A percentile compares a stretch with the other conserved stretches of the same genome.
Evolutionary conservation across 2,113 vertebrate genomes (phyloP).

Genomic region (Menidia beryllina): DNA sequence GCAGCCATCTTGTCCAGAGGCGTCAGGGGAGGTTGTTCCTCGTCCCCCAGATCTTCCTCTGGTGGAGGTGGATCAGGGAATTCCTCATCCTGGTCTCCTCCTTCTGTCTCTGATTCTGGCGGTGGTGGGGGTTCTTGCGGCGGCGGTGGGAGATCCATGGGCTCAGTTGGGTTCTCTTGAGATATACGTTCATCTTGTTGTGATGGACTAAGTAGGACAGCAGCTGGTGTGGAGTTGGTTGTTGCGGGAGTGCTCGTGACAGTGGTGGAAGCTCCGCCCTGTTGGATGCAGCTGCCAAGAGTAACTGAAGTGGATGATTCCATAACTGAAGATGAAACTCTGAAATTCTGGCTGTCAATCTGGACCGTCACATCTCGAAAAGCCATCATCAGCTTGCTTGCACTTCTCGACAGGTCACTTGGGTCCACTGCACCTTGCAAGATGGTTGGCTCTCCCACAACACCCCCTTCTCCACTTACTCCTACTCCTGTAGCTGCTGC

Average conservation of each 20-base stretch:
- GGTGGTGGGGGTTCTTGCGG: conserved; percentile 72
- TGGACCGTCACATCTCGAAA: conserved; percentile 97
- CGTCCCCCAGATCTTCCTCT: conserved; percentile 74
- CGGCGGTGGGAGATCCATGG: conserved; percentile 58
- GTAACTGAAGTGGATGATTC: conserved; percentile 90
- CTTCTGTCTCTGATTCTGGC: conserved; percentile 64
- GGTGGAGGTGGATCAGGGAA: conserved; percentile 82
- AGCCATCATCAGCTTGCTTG: conserved; percentile 97
- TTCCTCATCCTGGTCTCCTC: conserved; percentile 66
- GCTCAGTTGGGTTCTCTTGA: conserved; percentile 53
- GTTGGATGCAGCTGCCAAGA: conserved; percentile 87
- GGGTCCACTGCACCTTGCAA: conserved; percentile 71
- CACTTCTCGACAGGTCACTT: conserved; percentile 85
- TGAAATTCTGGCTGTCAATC: conserved; percentile 95
- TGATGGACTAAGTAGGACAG: neutral
- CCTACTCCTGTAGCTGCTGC: conserved; percentile 42
- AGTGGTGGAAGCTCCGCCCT: conserved; percentile 55
- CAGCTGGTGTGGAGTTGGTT: conserved; percentile 40
- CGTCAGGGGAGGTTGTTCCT: conserved; percentile 64
- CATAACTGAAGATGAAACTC: conserved; percentile 90
- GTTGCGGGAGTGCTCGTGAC: conserved; percentile 33
- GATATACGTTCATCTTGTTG: conserved; percentile 48
- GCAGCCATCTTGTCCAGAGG: conserved; percentile 73
- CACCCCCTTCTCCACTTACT: conserved; percentile 56
- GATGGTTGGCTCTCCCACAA: conserved; percentile 41